phyloP scores from a whole-genome alignment of 1,140 invertebrate species.

The Achatina immaculata region DNA sequence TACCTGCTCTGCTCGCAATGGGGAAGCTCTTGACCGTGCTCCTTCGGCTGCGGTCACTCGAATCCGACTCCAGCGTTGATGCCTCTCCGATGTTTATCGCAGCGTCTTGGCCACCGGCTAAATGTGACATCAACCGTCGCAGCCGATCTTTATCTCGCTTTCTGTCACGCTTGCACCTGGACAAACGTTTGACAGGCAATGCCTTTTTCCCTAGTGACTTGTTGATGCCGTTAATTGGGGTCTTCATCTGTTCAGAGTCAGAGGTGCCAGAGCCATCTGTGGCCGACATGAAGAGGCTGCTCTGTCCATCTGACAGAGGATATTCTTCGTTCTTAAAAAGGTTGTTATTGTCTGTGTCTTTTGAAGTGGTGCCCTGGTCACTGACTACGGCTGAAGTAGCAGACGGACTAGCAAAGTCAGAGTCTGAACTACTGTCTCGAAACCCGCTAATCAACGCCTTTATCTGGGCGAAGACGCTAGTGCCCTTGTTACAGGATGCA shows the following conservation, averaged over 20 bases:
- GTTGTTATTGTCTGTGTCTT: background rate
- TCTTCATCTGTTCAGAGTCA: background rate
- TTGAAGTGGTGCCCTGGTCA: background rate
- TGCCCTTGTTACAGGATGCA: background rate
- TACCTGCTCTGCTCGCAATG: background rate
- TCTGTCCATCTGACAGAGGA: slow-evolving; percentile 11
- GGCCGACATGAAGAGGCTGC: slow-evolving; percentile 32
- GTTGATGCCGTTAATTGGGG: background rate
- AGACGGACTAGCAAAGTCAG: background rate
- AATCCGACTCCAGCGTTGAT: background rate
- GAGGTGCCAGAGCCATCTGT: background rate
- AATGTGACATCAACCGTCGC: background rate
- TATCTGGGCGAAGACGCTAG: slow-evolving; percentile 1
- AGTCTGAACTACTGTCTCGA: background rate
- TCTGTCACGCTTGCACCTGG: background rate
- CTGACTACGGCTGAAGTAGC: background rate
- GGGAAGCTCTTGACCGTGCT: background rate
- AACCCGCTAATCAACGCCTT: background rate
- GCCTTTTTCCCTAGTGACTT: background rate
- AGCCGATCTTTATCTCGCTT: background rate
- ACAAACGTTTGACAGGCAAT: background rate
- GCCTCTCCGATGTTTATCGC: background rate
- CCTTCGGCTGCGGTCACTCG: background rate
- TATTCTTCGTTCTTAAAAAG: background rate
- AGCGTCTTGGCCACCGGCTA: background rate